Evolutionary conservation across 1,140 invertebrate species (phyloP), one percentile per base, ranked within the genome.

Genomic region (Meteorus sp.): DNA sequence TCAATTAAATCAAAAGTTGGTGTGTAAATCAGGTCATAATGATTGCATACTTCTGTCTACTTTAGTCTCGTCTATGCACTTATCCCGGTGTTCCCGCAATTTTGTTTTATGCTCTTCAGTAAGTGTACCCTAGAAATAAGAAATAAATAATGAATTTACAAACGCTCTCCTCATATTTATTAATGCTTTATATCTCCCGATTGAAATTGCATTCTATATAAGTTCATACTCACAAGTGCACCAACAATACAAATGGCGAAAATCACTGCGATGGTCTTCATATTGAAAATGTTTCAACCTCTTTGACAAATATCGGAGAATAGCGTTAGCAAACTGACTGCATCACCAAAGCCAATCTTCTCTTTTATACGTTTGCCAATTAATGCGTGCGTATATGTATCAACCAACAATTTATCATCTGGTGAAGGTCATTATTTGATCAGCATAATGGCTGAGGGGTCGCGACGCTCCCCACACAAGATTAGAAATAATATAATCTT

Each of bases 61-160:
- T 1, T 63, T 63, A n/a, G 64, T 58, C 51, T 75, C 70, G 5
- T 0, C 15, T 0, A 71, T 60, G 33, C 74, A 76, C 7, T 17
- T 19, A 1, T 41, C 25, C n/a, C 62, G 71, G 39, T 69, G 51
- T 11, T 53, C 52, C 4, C 7, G 27, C 3, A 76, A 29, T 19
- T 73, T 72, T 1, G 56, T 48, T 5, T 52, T 65, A 62, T 74
- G 68, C 31, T 72, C 70, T 0, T 76, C 72, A 0, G 63, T 67
- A 2, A 75, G 25, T 13, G 41, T 52, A 22, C 23, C 64, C 71
- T 74, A 39, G 19, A 65, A 60, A 56, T 29, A 50, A 41, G 62
- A 51, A 31, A 53, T 17, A 48, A 54, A 5, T 29, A 29, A 29
- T 29, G 9, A 52, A 55, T 33, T 27, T 43, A 53, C n/a, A 56